Evolutionary conservation across 2,113 vertebrate species (phyloP), one percentile per base, ranked within the genome.

Genomic region (Apteryx owenii): DNA sequence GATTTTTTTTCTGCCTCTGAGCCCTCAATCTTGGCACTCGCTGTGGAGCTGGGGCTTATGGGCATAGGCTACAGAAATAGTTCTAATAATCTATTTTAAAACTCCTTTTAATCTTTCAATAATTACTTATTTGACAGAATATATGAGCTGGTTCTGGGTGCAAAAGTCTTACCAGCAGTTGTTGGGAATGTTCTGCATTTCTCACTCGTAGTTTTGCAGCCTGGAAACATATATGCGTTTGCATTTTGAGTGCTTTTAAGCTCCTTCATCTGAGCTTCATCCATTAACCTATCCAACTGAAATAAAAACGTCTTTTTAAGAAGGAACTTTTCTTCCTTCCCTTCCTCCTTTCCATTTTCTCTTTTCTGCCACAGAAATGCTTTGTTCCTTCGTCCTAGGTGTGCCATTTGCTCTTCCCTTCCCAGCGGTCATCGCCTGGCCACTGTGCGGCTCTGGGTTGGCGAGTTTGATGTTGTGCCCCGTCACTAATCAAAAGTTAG

Each of bases 1-100:
- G 12, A 7, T 58, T 88, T 97, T 92, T 89, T 60, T 31, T 88
- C 14, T 91, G 28, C n/a, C 54, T 71, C 69, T 64, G 78, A 93
- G 81, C 54, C 84, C 85, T 95, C 89, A 50, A 0, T 66, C 72
- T 95, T 94, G 68, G 89, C 84, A 85, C 54, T 91, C 21, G 5
- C 71, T 91, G 68, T 36, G 72, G 64, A 91, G 69, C 50, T 85
- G 53, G 48, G 36, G 38, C 13, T 95, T 92, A 78, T 48, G 75
- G 81, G 84, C 81, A 48, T 51, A 76, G 44, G n/a, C 66, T 96
- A 51, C 58, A 82, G 70, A 95, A 95, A 88, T 70, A 95, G 75
- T 89, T 65, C 70, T 54, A 80, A 91, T 85, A 82, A 80, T 88
- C 84, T 96, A 62, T 92, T 95, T 85, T 80, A 81, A 91, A 82